phyloP scores from a whole-genome alignment of 2,113 vertebrate species.

The Nestor notabilis region DNA sequence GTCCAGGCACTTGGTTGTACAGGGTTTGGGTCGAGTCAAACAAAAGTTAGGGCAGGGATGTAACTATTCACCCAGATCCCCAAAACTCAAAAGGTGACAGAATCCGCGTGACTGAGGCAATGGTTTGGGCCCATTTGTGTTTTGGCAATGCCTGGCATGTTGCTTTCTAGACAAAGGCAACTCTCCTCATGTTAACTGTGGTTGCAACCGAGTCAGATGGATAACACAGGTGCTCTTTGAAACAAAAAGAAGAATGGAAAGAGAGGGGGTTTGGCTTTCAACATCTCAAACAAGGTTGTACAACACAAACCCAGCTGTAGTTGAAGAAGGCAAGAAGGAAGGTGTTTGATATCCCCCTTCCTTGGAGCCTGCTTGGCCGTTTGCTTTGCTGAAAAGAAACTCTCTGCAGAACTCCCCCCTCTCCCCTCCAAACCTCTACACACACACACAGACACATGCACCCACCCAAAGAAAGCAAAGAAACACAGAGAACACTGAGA shows the following conservation, averaged over 20 bases:
- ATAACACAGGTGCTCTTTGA: neutral
- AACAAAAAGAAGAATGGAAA: neutral
- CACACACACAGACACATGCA: neutral
- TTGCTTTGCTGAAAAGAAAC: neutral
- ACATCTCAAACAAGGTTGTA: neutral
- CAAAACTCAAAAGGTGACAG: neutral
- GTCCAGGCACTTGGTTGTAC: neutral
- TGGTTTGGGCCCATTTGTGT: neutral
- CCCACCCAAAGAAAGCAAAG: neutral
- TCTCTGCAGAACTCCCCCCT: neutral
- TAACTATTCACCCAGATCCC: neutral
- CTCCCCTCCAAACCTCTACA: neutral
- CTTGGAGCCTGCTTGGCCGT: neutral
- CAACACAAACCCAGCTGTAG: neutral
- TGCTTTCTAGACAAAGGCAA: constrained; percentile 3
- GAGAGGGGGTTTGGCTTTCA: neutral
- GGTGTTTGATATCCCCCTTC: neutral
- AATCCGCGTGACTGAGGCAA: neutral
- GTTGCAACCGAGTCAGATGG: neutral
- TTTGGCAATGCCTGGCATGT: neutral
- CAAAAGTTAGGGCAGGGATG: neutral
- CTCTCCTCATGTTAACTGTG: neutral
- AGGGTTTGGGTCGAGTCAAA: neutral
- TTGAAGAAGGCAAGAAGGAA: neutral
- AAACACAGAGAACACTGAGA: neutral